Base-by-base conservation (phyloP, 2,888 invertebrate species). In the Lycaena phlaeas region DNA sequence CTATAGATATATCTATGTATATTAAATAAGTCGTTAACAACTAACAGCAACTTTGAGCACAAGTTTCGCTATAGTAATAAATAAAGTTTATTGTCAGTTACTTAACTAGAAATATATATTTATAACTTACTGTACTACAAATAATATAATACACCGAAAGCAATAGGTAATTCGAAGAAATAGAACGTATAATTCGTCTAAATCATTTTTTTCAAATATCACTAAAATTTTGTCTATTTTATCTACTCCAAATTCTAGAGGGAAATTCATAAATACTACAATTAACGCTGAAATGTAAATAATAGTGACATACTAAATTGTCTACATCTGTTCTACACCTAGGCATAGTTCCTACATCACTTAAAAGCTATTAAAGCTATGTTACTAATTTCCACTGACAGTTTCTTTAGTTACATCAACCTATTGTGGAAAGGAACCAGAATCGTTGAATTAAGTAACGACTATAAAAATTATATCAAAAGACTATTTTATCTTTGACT, bases 331-430 rank as follows among this genome's bases (percentile, higher is more conserved):
- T 6, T 18, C 34, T 59, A 62, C 45, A 38, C 41, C 51, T 62
- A 59, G 45, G 30, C 40, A 18, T 38, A 41, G 47, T 9, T n/a
- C n/a, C 41, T 49, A 38, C 36, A 29, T 40, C 41, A 46, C 72
- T 74, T 77, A 76, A 42, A 26, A 25, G 42, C 75, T 82, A 81
- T 81, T 82, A 81, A 82, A 82, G 82, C 81, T 82, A 81, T 76
- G 53, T 67, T 54, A 60, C 79, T 81, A 79, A 68, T 67, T 61
- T 69, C 50, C 53, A 57, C 47, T 56, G 15, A 40, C 37, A 18
- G 11, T 34, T 39, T 41, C 41, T 37, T 27, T 31, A 34, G 26
- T 40, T 27, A 37, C 36, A 28, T 26, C 28, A 36, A 12, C 27
- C 14, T 14, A 14, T 26, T 7, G 30, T 15, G 25, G 27, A 17